A percentile compares a stretch with the other conserved stretches of the same genome.
Conservation (phyloP, 2,797 vertebrate species). For the Myoxocephalus aenaeus region DNA sequence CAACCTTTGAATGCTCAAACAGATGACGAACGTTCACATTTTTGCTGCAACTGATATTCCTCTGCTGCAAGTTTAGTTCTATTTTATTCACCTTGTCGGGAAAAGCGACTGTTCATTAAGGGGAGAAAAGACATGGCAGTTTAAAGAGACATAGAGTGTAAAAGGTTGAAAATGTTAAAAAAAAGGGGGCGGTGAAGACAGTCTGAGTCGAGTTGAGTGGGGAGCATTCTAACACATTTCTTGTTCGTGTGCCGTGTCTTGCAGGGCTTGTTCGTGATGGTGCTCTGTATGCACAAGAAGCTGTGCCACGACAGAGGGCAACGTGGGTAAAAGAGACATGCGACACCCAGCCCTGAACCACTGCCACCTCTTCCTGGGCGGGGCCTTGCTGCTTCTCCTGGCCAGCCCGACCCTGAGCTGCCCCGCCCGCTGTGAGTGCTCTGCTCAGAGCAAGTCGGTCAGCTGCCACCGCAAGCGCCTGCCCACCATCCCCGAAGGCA, state of each 20-base stretch:
- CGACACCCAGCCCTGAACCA: slow-evolving; percentile 57
- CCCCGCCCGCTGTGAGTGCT: slow-evolving; percentile 96
- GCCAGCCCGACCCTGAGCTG: slow-evolving; percentile 87
- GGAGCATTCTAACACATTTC: slow-evolving; percentile 29
- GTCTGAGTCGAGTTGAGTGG: not conserved
- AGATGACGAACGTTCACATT: slow-evolving; percentile 52
- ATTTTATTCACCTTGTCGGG: slow-evolving; percentile 42
- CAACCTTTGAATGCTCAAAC: slow-evolving; percentile 63
- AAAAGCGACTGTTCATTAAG: slow-evolving; percentile 63
- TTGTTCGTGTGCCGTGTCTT: slow-evolving; percentile 50
- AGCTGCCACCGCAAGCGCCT: slow-evolving; percentile 94
- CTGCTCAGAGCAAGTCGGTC: slow-evolving; percentile 95
- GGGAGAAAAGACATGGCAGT: slow-evolving; percentile 47
- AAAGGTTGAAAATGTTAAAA: slow-evolving; percentile 52
- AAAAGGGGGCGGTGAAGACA: slow-evolving; percentile 10
- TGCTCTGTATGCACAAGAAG: slow-evolving; percentile 73
- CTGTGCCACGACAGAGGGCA: slow-evolving; percentile 78
- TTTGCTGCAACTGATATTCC: slow-evolving; percentile 53
- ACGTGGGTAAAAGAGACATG: slow-evolving; percentile 82
- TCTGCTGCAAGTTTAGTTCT: slow-evolving; percentile 61
- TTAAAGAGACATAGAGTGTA: slow-evolving; percentile 44
- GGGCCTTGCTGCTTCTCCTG: slow-evolving; percentile 90
- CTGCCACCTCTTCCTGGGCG: slow-evolving; percentile 85
- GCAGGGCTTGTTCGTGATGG: slow-evolving; percentile 77
- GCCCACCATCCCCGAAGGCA: slow-evolving; percentile 93